Percentiles rank a stretch among this genome's conserved stretches.
phyloP scores from a whole-genome alignment of 2,113 vertebrate species.

The Nycticorax nycticorax region DNA sequence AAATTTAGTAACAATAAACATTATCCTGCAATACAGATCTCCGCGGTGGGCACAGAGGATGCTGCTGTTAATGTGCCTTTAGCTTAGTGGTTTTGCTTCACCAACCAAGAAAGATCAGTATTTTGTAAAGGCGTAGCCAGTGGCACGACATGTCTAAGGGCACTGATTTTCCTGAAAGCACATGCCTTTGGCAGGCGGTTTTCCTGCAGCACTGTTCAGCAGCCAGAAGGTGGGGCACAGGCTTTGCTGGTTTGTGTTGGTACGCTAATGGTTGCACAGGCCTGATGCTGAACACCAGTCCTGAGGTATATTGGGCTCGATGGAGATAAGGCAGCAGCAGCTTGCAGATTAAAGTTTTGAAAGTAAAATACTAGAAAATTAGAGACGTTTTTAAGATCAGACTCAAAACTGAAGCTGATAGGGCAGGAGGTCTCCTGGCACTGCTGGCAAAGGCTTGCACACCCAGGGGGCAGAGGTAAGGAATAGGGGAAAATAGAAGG shows the following conservation, averaged over 20 bases:
- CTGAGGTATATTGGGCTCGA: fast-evolving
- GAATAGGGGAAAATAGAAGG: background rate
- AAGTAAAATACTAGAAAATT: background rate
- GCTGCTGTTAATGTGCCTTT: background rate
- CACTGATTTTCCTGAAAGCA: fast-evolving
- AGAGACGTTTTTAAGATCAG: background rate
- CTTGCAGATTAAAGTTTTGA: background rate
- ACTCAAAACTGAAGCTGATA: background rate
- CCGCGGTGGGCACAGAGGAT: background rate
- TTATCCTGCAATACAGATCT: background rate
- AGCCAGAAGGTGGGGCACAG: constrained; percentile 57
- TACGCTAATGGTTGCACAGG: fast-evolving
- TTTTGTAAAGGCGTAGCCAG: fast-evolving
- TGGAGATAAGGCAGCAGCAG: background rate
- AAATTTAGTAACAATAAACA: background rate
- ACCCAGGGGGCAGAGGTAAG: background rate
- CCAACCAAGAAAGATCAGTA: background rate
- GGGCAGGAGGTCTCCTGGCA: background rate
- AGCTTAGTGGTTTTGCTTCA: background rate
- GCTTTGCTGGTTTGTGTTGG: background rate
- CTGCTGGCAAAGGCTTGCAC: background rate
- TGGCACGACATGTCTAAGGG: fast-evolving
- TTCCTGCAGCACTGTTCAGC: background rate
- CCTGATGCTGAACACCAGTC: fast-evolving
- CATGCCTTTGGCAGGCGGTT: too few species aligned